Percentiles rank a stretch among this genome's conserved stretches.
phyloP scores from a whole-genome alignment of 2,113 vertebrate genomes.

The Octodon degus region DNA sequence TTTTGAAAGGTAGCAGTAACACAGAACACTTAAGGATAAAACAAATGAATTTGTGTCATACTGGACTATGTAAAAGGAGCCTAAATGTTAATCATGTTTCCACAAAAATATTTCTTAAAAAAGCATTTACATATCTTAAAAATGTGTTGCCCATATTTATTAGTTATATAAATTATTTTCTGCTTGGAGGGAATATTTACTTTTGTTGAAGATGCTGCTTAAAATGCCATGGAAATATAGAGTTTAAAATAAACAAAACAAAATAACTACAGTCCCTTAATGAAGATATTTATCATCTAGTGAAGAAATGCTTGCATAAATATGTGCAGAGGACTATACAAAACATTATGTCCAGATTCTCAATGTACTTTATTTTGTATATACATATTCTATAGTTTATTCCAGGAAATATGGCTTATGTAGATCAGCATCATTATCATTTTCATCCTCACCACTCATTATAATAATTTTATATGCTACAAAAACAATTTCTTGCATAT shows the following conservation, averaged over 20 bases:
- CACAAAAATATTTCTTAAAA: background rate
- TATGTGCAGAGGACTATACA: conserved; percentile 11
- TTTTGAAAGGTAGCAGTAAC: background rate
- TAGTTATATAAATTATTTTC: background rate
- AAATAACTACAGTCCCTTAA: background rate
- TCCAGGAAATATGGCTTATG: background rate
- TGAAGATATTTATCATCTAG: conserved; percentile 6
- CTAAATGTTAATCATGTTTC: background rate
- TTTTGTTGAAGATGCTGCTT: background rate
- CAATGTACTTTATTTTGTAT: conserved; percentile 1
- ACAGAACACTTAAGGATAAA: background rate
- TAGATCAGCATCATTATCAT: background rate
- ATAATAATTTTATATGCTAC: background rate
- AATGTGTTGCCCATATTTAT: background rate
- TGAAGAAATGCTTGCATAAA: background rate
- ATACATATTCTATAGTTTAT: background rate
- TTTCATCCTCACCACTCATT: background rate
- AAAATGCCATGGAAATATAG: background rate
- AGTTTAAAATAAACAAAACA: background rate
- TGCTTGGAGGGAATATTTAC: background rate
- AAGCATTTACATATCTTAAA: background rate
- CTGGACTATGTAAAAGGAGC: background rate
- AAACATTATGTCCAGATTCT: background rate
- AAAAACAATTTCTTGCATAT: background rate
- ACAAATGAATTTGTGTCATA: background rate